Evolutionary conservation across 2,888 invertebrate genomes (phyloP).

Genomic region (Drosophila infuscata): DNA sequence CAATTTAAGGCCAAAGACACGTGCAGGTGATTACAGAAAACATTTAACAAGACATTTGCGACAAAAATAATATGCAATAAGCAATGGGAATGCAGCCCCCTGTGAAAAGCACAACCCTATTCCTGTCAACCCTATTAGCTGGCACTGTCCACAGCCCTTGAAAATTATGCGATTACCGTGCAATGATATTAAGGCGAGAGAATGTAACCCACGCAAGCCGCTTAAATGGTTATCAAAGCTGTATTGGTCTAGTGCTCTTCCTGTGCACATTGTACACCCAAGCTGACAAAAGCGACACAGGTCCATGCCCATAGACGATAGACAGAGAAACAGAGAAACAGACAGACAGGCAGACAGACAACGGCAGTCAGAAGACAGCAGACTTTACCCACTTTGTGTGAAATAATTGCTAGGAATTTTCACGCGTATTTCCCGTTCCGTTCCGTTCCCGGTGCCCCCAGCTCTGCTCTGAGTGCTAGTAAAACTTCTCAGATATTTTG

Average conservation of each 20-base stretch:
- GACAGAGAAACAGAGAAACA: constrained; percentile 10
- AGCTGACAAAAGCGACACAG: constrained; percentile 14
- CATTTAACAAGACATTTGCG: constrained; percentile 60
- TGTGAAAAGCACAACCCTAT: constrained; percentile 20
- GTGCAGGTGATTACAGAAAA: constrained; percentile 52
- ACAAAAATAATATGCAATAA: constrained; percentile 51
- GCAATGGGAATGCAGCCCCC: constrained; percentile 12
- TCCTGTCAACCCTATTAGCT: constrained; percentile 19
- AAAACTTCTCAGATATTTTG: constrained; percentile 72
- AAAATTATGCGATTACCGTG: constrained; percentile 71
- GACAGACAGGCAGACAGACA: constrained; percentile 18
- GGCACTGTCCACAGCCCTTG: constrained; percentile 44
- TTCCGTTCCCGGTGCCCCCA: constrained; percentile 33
- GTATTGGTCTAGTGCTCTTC: constrained; percentile 51
- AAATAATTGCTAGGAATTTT: constrained; percentile 82
- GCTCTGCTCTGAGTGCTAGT: constrained; percentile 30
- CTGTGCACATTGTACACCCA: constrained; percentile 25
- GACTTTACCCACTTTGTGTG: constrained; percentile 71
- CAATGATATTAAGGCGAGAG: constrained; percentile 53
- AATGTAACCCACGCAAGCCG: constrained; percentile 60
- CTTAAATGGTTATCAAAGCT: constrained; percentile 76
- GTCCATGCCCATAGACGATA: constrained; percentile 32
- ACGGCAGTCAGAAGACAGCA: constrained; percentile 20
- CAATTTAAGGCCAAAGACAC: constrained; percentile 56
- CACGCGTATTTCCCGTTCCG: constrained; percentile 78